These are phyloP conservation scores for Crotalus viridis DNA, from an alignment of 2,113 vertebrate genomes.

Conservation along the genomic window DNA sequence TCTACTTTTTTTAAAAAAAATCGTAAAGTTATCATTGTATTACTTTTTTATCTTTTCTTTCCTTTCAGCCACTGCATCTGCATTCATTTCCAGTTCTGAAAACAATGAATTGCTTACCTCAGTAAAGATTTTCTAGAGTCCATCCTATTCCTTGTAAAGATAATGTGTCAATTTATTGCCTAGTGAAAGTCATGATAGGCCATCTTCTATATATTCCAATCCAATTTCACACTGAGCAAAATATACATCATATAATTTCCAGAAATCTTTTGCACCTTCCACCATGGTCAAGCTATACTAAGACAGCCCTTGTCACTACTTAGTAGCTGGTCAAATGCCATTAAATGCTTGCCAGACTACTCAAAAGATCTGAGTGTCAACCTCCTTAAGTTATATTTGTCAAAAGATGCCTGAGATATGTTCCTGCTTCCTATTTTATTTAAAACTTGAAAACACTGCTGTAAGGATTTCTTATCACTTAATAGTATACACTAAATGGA, in stretches of 20 bases:
- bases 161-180: constrained; percentile 1
- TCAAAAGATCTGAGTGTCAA: constrained; percentile 52
- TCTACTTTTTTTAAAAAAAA: not conserved
- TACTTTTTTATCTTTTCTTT: not conserved
- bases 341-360: constrained; percentile 69
- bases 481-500: constrained; percentile 44
- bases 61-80: constrained; percentile 49
- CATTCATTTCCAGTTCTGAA: constrained; percentile 37
- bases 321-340: constrained; percentile 57
- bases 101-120: constrained; percentile 22
- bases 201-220: fast-evolving
- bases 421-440: constrained; percentile 64
- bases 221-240: fast-evolving
- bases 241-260: not conserved
- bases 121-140: constrained; percentile 20
- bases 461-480: constrained; percentile 58
- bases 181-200: not conserved
- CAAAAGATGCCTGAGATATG: constrained; percentile 68
- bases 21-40: not conserved
- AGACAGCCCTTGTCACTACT: constrained; percentile 51
- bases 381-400: constrained; percentile 69
- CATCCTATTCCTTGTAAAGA: constrained; percentile 4
- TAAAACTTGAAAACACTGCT: constrained; percentile 58
- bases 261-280: not conserved
- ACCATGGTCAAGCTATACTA: constrained; percentile 21